phyloP scores from a whole-genome alignment of 2,888 invertebrate species.

The Drosophila kuntzei region DNA sequence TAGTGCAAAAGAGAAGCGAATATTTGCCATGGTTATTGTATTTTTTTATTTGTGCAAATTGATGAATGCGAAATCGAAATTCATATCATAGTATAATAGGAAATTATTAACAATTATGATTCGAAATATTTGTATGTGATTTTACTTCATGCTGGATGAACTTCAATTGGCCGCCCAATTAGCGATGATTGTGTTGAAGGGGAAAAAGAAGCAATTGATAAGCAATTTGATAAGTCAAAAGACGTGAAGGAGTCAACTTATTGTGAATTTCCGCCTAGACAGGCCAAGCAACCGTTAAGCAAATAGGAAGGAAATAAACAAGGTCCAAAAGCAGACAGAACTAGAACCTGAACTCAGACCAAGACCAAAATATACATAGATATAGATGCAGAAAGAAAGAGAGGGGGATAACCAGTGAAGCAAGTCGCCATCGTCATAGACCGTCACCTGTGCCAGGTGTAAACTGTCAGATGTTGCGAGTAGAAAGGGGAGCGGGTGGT shows the following conservation, averaged over 20 bases:
- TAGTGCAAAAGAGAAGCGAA: slow-evolving; percentile 16
- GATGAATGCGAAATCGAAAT: slow-evolving; percentile 26
- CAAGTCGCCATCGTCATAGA: slow-evolving; percentile 69
- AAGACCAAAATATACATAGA: background rate
- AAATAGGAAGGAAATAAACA: slow-evolving; percentile 77
- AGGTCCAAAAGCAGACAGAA: slow-evolving; percentile 45
- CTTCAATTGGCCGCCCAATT: slow-evolving; percentile 46
- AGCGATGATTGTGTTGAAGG: slow-evolving; percentile 11
- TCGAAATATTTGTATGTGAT: slow-evolving; percentile 6
- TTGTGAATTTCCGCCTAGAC: slow-evolving; percentile 59
- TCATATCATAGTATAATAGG: slow-evolving; percentile 34
- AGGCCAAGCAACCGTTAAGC: slow-evolving; percentile 60
- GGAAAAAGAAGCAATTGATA: slow-evolving; percentile 4
- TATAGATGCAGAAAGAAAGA: background rate
- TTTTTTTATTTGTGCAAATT: slow-evolving; percentile 17
- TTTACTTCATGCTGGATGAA: slow-evolving; percentile 16
- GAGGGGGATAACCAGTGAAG: slow-evolving; percentile 66
- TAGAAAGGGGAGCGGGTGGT: background rate
- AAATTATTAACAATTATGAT: slow-evolving; percentile 38
- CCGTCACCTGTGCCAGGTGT: slow-evolving; percentile 81
- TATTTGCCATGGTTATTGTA: background rate
- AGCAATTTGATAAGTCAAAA: slow-evolving; percentile 8
- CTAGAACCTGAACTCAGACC: slow-evolving; percentile 36
- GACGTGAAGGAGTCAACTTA: slow-evolving; percentile 1
- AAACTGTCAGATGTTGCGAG: slow-evolving; percentile 72